Percentiles rank a stretch among this genome's conserved stretches.
Evolutionary conservation across 2,888 invertebrate genomes (phyloP).

Genomic region (Pharmacophagus antenor): DNA sequence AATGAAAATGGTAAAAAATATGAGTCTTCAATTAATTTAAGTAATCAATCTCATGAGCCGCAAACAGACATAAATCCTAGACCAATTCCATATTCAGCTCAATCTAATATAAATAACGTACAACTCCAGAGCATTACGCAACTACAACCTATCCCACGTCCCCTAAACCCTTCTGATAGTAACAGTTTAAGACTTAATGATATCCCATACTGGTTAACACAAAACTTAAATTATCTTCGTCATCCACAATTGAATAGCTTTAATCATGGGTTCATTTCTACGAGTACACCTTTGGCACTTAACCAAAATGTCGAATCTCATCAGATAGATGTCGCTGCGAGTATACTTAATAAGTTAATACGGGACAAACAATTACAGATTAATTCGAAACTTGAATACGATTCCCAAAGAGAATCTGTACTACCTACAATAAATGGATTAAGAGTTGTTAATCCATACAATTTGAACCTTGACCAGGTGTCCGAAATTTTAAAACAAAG

Average conservation of each 20-base stretch:
- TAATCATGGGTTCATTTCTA: conserved; percentile 58
- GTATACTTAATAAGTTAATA: conserved; percentile 59
- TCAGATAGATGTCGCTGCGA: conserved; percentile 64
- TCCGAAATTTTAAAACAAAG: conserved; percentile 75
- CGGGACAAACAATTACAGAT: conserved; percentile 53
- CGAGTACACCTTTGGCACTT: conserved; percentile 58
- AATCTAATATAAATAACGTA: conserved; percentile 51
- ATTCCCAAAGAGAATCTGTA: conserved; percentile 49
- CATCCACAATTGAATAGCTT: conserved; percentile 55
- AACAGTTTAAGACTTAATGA: conserved; percentile 67
- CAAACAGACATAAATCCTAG: conserved; percentile 49
- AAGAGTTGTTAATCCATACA: conserved; percentile 76
- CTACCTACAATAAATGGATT: conserved; percentile 73
- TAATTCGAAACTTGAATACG: conserved; percentile 57
- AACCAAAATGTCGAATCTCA: conserved; percentile 74
- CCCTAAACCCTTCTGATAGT: conserved; percentile 53
- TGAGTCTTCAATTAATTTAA: conserved; percentile 49
- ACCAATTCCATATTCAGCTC: conserved; percentile 47
- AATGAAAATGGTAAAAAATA: conserved; percentile 51
- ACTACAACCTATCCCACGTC: conserved; percentile 49
- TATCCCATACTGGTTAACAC: conserved; percentile 63
- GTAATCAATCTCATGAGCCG: conserved; percentile 41
- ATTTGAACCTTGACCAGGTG: conserved; percentile 72
- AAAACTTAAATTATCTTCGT: conserved; percentile 50
- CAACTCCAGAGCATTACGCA: conserved; percentile 52